Evolutionary conservation across 2,113 vertebrate species (phyloP).

Genomic region (Casuarius casuarius): DNA sequence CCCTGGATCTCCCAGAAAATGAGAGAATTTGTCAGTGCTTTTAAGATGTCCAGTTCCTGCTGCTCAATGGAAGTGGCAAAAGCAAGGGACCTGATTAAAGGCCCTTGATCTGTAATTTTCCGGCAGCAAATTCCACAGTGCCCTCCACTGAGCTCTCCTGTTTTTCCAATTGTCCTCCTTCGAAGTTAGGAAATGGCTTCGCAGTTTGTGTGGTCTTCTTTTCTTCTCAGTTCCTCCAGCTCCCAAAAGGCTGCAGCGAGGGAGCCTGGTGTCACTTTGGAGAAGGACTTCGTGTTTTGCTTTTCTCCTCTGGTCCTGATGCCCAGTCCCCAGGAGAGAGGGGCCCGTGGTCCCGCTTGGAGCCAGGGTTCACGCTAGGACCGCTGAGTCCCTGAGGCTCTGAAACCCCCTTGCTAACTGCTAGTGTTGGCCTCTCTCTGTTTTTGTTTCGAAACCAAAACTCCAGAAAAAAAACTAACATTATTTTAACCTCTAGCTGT

Average conservation of each 20-base stretch:
- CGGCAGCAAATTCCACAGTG: background rate
- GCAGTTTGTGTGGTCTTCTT: background rate
- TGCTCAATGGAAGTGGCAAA: background rate
- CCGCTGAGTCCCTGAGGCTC: background rate
- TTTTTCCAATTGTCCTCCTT: background rate
- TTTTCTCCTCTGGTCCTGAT: background rate
- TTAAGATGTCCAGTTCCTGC: background rate
- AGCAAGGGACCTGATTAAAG: background rate
- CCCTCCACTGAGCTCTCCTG: background rate
- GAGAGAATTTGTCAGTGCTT: background rate
- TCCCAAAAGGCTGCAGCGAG: rapidly evolving
- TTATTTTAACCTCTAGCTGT: background rate
- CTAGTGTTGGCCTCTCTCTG: background rate
- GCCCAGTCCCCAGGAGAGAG: too few species aligned
- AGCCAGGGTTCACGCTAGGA: background rate
- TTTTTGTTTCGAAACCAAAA: background rate
- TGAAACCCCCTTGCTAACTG: background rate
- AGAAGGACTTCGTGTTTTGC: background rate
- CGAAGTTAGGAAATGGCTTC: background rate
- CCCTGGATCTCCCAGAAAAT: background rate
- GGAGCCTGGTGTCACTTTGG: background rate
- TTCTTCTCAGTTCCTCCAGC: background rate
- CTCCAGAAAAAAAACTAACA: background rate
- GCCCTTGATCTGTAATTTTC: background rate
- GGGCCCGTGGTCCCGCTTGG: too few species aligned